A percentile compares a stretch with the other conserved stretches of the same genome.
Evolutionary conservation across 2,888 invertebrate genomes (phyloP).

Genomic region (Catocala sponsa): DNA sequence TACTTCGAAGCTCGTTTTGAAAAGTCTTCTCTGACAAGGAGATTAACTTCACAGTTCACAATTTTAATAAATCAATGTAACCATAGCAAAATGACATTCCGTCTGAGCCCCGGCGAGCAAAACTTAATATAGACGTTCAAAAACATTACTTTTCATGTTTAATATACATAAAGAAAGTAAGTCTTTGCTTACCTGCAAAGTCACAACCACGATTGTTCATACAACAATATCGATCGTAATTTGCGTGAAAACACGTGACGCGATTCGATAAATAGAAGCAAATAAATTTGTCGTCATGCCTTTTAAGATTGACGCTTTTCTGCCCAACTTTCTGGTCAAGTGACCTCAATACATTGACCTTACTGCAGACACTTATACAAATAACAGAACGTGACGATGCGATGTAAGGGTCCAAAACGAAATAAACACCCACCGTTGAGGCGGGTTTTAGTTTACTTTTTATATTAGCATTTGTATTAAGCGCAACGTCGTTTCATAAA

Average conservation of each 20-base stretch:
- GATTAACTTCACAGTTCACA: too few relatives aligned
- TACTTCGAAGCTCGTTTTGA: too few relatives aligned
- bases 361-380: constrained; percentile 37
- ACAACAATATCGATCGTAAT: not conserved
- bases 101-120: too few relatives aligned
- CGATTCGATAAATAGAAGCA: not conserved
- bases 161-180: too few relatives aligned
- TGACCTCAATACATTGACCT: constrained; percentile 36
- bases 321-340: constrained; percentile 22
- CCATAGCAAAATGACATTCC: too few relatives aligned
- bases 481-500: constrained; percentile 31
- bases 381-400: constrained; percentile 36
- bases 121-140: too few relatives aligned
- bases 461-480: constrained; percentile 42
- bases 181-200: not conserved
- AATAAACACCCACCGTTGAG: constrained; percentile 33
- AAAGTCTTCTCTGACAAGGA: too few relatives aligned
- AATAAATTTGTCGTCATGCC: not conserved
- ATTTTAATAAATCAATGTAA: too few relatives aligned
- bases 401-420: constrained; percentile 32
- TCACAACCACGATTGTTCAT: not conserved
- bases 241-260: constrained; percentile 7
- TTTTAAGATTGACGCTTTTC: not conserved
- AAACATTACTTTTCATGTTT: too few relatives aligned
- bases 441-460: constrained; percentile 34